phyloP scores from a whole-genome alignment of 2,797 vertebrate species.

The Coregonus suidteri region DNA sequence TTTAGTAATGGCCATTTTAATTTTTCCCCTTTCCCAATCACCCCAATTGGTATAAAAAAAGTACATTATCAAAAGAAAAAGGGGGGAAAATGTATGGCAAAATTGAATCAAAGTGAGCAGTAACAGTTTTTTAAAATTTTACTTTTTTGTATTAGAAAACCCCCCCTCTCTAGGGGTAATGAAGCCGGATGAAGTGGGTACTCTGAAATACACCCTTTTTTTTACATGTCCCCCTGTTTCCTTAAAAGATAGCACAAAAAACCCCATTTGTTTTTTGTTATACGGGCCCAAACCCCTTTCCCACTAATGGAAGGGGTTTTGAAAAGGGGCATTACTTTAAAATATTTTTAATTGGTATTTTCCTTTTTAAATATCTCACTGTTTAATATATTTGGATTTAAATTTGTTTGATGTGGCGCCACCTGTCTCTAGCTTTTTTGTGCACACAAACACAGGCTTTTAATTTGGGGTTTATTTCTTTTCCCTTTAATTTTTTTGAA shows the following conservation, averaged over 20 bases:
- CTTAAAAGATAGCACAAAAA: conserved; percentile 36
- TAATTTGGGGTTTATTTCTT: conserved; percentile 47
- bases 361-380: conserved; percentile 39
- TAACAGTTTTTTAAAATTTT: neutral
- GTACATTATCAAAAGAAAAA: neutral
- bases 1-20: neutral
- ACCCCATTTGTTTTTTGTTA: conserved; percentile 13
- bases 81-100: too few relatives aligned
- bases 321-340: neutral
- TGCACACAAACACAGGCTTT: conserved; percentile 53
- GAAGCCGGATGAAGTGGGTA: neutral
- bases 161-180: neutral
- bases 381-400: conserved; percentile 48
- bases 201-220: neutral
- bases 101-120: conserved; percentile 2
- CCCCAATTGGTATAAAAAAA: neutral
- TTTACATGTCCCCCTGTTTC: conserved; percentile 21
- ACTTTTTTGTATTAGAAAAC: neutral
- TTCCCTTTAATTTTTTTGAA: too few relatives aligned
- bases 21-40: neutral
- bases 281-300: too few relatives aligned
- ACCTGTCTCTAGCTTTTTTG: conserved; percentile 43
- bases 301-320: neutral
- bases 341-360: conserved; percentile 1
- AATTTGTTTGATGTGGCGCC: conserved; percentile 55